These are phyloP conservation scores for Stichopus horrens DNA, from an alignment of 53 echinoderm and acorn worm genomes.

Conservation along the genomic window DNA sequence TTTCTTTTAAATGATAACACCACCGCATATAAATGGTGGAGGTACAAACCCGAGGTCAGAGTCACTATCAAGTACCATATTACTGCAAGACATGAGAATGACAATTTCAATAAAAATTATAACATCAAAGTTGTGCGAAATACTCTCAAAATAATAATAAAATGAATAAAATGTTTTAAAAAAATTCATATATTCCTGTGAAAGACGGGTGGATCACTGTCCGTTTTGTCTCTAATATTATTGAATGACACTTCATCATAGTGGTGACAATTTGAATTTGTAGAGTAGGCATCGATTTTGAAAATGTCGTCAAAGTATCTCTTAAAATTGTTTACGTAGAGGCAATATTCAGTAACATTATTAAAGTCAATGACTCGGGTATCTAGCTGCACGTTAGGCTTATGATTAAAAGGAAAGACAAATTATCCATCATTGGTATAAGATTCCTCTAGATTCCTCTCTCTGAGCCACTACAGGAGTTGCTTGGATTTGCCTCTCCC, in stretches of 20 bases:
- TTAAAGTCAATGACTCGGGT: neutral
- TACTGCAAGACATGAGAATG: neutral
- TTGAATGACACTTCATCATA: neutral
- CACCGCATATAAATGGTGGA: neutral
- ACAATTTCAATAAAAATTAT: constrained; percentile 1
- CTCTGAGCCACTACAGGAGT: neutral
- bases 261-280: neutral
- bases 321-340: constrained; percentile 5
- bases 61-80: constrained; percentile 6
- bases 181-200: neutral
- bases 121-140: constrained; percentile 11
- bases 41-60: neutral
- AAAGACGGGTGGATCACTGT: neutral
- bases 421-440: neutral
- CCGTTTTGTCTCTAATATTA: neutral
- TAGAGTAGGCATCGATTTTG: neutral
- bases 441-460: neutral
- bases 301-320: neutral
- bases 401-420: neutral
- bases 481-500: neutral
- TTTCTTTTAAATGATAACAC: constrained; percentile 16
- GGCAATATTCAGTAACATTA: neutral
- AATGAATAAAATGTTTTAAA: neutral
- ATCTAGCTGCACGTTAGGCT: neutral
- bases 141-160: neutral